phyloP scores from a whole-genome alignment of 2,888 invertebrate species.

The Amaurobius ferox region DNA sequence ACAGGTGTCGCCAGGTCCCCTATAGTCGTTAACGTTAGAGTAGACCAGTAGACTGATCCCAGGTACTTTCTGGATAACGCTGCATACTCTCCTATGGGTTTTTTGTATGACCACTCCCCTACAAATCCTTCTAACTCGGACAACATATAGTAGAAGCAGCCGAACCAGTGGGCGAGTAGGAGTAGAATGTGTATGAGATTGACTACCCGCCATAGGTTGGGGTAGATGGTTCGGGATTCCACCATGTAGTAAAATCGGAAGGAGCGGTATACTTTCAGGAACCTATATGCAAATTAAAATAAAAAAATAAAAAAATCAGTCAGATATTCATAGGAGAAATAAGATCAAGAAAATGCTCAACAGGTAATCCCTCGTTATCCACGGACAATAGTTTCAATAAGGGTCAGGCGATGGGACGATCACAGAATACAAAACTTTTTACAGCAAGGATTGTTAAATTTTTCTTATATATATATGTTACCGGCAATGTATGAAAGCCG shows the following conservation, averaged over 20 bases:
- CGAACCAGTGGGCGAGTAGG: slow-evolving; percentile 97
- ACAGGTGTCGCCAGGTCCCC: slow-evolving; percentile 97
- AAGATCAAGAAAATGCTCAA: no score
- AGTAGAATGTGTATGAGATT: slow-evolving; percentile 96
- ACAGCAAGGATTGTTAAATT: no score
- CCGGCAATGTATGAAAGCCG: no score
- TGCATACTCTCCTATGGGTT: slow-evolving; percentile 86
- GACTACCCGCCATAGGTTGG: slow-evolving; percentile 96
- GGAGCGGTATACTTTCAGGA: slow-evolving; percentile 86
- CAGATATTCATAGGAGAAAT: no score
- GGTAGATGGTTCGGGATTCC: slow-evolving; percentile 95
- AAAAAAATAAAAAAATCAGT: no score
- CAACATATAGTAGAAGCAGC: slow-evolving; percentile 96
- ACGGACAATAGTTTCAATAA: no score
- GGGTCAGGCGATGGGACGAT: no score
- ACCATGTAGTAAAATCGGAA: slow-evolving; percentile 97
- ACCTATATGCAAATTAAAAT: slow-evolving; percentile 71
- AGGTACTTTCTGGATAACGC: slow-evolving; percentile 94
- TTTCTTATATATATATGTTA: no score
- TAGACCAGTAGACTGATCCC: slow-evolving; percentile 97
- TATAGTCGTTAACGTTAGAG: slow-evolving; percentile 94
- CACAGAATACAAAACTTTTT: no score
- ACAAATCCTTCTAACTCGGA: slow-evolving; percentile 93
- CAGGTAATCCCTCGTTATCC: no score
- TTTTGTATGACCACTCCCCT: slow-evolving; percentile 79